Evolutionary conservation across 30 jellyfish, hydroid and myxozoan species (phyloP).

Genomic region (Mastigias papua): DNA sequence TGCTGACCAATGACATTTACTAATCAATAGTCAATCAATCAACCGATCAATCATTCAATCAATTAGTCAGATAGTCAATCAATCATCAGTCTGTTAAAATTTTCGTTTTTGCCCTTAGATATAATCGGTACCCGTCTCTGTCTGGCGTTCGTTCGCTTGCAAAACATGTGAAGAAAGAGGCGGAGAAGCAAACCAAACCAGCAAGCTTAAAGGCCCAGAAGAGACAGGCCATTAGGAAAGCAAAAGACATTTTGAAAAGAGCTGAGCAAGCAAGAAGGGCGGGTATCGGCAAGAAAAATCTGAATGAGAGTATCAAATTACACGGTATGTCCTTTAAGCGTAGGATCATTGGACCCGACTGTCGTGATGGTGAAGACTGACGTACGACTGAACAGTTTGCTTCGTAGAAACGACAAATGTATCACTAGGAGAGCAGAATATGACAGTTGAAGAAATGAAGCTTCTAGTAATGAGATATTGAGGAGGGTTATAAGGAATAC

Average conservation of each 20-base stretch:
- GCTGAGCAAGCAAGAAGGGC: conserved; percentile 59
- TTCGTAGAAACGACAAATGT: no score
- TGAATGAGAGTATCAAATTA: neutral
- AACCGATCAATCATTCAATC: no score
- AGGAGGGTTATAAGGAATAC: no score
- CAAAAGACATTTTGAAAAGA: conserved; percentile 49
- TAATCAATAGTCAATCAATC: no score
- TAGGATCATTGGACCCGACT: neutral
- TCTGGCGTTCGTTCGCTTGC: conserved; percentile 69
- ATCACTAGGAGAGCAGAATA: no score
- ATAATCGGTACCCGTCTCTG: conserved; percentile 53
- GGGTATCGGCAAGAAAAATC: conserved; percentile 35
- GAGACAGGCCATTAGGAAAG: conserved; percentile 48
- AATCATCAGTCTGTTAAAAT: neutral
- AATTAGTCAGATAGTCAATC: no score
- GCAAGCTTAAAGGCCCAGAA: conserved; percentile 9
- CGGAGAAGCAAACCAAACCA: conserved; percentile 8
- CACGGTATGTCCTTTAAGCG: conserved; percentile 14
- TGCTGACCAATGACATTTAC: no score
- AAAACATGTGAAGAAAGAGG: conserved; percentile 47
- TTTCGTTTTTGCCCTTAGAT: conserved; percentile 2
- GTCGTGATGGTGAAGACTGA: no score
- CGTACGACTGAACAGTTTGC: no score
- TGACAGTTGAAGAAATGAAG: no score
- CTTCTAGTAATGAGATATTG: no score